Percentiles rank a stretch among this genome's conserved stretches.
Evolutionary conservation across 2,113 vertebrate genomes (phyloP).

Genomic region (Oryzias celebensis): DNA sequence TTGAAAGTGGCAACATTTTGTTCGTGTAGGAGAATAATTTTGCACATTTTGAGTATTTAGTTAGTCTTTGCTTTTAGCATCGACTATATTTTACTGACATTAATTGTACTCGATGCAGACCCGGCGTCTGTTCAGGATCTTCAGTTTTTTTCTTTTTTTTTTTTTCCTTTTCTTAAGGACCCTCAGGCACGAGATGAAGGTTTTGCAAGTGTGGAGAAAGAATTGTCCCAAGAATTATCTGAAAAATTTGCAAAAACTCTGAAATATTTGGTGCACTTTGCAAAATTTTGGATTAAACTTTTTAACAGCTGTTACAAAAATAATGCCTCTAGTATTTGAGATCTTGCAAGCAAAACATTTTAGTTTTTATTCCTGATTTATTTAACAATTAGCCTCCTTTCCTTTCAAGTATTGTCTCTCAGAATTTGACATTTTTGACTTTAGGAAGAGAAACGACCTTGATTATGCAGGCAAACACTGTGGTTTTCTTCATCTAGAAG

Average conservation of each 20-base stretch:
- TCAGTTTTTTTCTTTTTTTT: slow-evolving; percentile 24
- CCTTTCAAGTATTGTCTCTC: slow-evolving; percentile 25
- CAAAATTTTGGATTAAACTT: slow-evolving; percentile 9
- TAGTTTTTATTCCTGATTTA: slow-evolving; percentile 1
- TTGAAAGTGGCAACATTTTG: slow-evolving; percentile 30
- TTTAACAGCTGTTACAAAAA: slow-evolving; percentile 28
- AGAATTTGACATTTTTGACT: slow-evolving; percentile 44
- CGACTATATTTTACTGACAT: slow-evolving; percentile 41
- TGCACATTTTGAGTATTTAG: slow-evolving; percentile 56
- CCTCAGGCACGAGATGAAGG: slow-evolving; percentile 6
- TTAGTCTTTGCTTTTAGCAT: slow-evolving; percentile 39
- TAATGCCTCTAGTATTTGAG: not conserved
- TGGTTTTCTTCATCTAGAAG: slow-evolving; percentile 17
- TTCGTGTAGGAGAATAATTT: slow-evolving; percentile 46
- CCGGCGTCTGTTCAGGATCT: slow-evolving; percentile 3
- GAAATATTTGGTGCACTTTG: slow-evolving; percentile 9
- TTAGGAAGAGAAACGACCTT: not conserved
- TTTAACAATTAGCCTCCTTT: slow-evolving; percentile 3
- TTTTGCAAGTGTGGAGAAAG: not conserved
- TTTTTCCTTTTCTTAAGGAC: slow-evolving; percentile 25
- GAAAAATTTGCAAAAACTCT: slow-evolving; percentile 4
- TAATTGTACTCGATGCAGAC: not conserved
- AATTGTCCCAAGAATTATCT: slow-evolving; percentile 5
- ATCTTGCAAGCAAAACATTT: not conserved
- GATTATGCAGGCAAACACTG: not conserved